Base-by-base conservation (phyloP, 2,797 vertebrate genomes). In the Sebastes umbrosus region DNA sequence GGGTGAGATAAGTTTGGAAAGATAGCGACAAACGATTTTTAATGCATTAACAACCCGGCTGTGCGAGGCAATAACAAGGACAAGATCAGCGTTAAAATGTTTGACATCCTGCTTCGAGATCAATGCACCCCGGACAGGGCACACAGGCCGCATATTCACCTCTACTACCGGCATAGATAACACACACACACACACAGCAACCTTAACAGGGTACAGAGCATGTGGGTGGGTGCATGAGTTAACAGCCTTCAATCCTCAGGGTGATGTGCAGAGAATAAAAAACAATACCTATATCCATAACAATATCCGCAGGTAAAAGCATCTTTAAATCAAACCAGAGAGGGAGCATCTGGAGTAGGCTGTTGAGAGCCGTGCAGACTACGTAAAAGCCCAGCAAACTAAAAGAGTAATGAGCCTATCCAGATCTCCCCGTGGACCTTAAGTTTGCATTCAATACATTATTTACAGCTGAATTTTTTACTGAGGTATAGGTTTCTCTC, bases 21-120 rank as follows among this genome's bases (percentile, higher is more conserved):
- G 96, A 95, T 95, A 96, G 93, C 90, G 92, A 90, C 94, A 95
- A 97, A 97, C 91, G 97, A 97, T 97, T 97, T 97, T 96, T 97
- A 94, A 96, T 97, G 96, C 97, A 96, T 97, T 97, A 97, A 96
- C 96, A 96, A 95, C 93, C 96, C 82, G 84, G 88, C 92, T 89
- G 94, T 95, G 92, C 82, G 92, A 87, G 85, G 94, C 95, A 95
- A 96, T 96, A 96, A 95, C 96, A 94, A 94, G 94, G 90, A 91
- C 92, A 81, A 90, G 91, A 95, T 92, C 94, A 14, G 86, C 91
- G 81, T 81, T 96, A 95, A 96, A 96, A 96, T 96, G 95, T 96
- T 96, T 96, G 95, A 96, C 96, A 96, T 96, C 96, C 96, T 96
- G 95, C 90, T 77, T 83, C 22, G 88, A 92, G 94, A 96, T 96